Base-by-base conservation (phyloP, 1,140 invertebrate species). In the Hylyphantes graminicola region DNA sequence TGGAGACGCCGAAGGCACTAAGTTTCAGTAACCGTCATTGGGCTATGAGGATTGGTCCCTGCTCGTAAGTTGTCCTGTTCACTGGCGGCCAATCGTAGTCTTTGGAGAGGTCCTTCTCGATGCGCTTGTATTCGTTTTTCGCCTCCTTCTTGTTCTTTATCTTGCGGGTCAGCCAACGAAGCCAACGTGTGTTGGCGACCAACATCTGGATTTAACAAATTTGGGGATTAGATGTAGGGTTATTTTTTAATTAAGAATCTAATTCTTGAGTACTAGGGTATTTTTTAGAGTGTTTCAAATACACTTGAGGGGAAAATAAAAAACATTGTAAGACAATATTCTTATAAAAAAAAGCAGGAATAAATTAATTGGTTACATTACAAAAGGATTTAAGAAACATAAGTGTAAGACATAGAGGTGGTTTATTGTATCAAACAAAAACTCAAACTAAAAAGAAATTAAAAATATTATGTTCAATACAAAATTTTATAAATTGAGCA, bases 61-160 rank as follows among this genome's bases (percentile, higher is more conserved):
- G 57, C 53, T 74, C 73, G 72, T 61, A 67, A 61, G 77, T 67
- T 19, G 82, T 59, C 48, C 70, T 67, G 53, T 85, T 54, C 4
- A 70, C 55, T 21, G 65, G 73, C 11, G 82, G 82, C 82, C 82
- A 85, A 12, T 54, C 35, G 10, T 85, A 77, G 57, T 85, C 74
- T 59, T 65, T 55, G 35, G 54, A 70, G 17, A 85, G 21, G 19
- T 17, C 74, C 8, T 76, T 77, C 11, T 85, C 74, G 17, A 85
- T 85, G 68, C 74, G 57, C 55, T 85, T 85, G 55, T 68, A 85
- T 59, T 85, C 82, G 63, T 85, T 85, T 51, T 85, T 85, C 7
- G 72, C 68, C 70, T 85, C 82, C 21, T 76, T 85, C 10, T 85
- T 85, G 53, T 85, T 75, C 35, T 85, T 85, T 7, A 85, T 76